Base-by-base conservation (phyloP, 2,888 invertebrate species). In the Bugulina stolonifera region DNA sequence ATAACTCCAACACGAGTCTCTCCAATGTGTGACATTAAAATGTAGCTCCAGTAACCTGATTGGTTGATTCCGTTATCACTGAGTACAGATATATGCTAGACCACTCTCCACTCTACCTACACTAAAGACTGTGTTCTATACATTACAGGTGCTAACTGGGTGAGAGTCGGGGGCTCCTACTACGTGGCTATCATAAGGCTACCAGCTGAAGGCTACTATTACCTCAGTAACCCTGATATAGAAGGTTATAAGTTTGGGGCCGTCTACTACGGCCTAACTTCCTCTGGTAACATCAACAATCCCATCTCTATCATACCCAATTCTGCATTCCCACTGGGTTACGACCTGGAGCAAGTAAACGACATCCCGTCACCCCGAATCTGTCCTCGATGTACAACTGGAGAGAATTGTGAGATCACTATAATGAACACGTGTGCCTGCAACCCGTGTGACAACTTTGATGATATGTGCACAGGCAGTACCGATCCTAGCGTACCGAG, bases 361-460 rank as follows among this genome's bases (percentile, higher is more conserved):
- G 32, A 64, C 64, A 64, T 64, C n/a, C 14, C 29, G 10, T 10
- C 29, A 32, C 64, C 64, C n/a, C 22, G 14, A 14, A 27, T 64
- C 5, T 64, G 64, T 34, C 14, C 3, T 2, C 22, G 64, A 64
- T 64, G 64, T 34, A 64, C 34, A 2, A 64, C 29, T 10, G 64
- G 64, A 3, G 29, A 27, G 3, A 32, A 64, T 32, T 64, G 64
- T 64, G 5, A 27, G 10, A n/a, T 64, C 2, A 27, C 5, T 14
- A 32, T 64, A 27, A 64, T 64, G 29, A 64, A 64, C 64, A 32
- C 64, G 10, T 64, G 64, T 27, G 64, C 27, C 27, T 64, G 64
- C 34, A 64, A 64, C 34, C 64, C 64, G 25, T 64, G 64, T 32
- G 32, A 64, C 29, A 64, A 64, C 64, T 64, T 64, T 32, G 64